Evolutionary conservation across 2,113 vertebrate species (phyloP).

Genomic region (Cnemophilus loriae): DNA sequence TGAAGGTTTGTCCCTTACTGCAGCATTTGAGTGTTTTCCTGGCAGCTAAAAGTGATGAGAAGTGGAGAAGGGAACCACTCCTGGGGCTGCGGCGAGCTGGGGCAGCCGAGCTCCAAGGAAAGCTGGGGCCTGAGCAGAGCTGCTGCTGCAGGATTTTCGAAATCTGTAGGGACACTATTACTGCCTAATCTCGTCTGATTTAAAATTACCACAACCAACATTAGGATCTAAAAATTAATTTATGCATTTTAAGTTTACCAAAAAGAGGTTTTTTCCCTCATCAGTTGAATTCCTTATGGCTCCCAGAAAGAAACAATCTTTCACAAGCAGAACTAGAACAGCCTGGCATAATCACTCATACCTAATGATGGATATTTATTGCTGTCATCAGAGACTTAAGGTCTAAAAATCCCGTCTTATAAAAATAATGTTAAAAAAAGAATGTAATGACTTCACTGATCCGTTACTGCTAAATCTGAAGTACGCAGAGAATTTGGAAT

Average conservation of each 20-base stretch:
- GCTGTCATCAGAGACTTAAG: conserved; percentile 31
- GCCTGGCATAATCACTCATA: neutral
- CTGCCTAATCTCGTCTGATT: neutral
- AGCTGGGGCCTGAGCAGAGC: neutral
- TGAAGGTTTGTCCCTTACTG: neutral
- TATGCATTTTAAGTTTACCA: neutral
- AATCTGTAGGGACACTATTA: neutral
- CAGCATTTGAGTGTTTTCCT: neutral
- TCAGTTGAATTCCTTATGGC: neutral
- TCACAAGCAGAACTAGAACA: neutral
- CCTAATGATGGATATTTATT: conserved; percentile 37
- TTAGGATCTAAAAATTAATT: neutral
- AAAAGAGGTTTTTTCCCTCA: neutral
- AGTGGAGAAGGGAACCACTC: neutral
- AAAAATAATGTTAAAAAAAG: neutral
- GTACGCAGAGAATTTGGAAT: neutral
- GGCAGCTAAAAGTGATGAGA: neutral
- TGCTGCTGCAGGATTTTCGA: neutral
- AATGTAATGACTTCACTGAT: conserved; percentile 9
- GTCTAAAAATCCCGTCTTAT: neutral
- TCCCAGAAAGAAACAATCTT: conserved; percentile 12
- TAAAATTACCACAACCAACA: neutral
- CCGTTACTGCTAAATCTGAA: neutral
- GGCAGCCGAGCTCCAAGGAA: fast-evolving
- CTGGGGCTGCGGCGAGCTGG: neutral